Percentiles rank a stretch among this genome's conserved stretches.
Conservation (phyloP, 1,140 invertebrate genomes). For the Drosophila rufa region DNA sequence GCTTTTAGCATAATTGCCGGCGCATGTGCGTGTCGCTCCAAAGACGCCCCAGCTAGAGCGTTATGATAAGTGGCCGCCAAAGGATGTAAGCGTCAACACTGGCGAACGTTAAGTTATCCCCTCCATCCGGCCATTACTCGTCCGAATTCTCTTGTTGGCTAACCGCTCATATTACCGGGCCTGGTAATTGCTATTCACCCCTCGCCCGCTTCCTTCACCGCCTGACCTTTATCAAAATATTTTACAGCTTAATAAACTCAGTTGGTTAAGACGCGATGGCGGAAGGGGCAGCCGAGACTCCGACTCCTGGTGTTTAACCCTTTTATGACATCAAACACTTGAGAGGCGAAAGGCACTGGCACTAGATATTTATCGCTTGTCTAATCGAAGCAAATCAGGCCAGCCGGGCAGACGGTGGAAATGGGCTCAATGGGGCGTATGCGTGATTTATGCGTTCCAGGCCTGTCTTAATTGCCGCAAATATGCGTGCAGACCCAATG, state of each 20-base stretch:
- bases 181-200: constrained; percentile 57
- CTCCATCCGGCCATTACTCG: constrained; percentile 54
- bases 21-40: constrained; percentile 67
- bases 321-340: constrained; percentile 55
- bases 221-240: constrained; percentile 62
- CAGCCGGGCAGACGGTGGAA: constrained; percentile 16
- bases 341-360: constrained; percentile 23
- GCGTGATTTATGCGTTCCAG: constrained; percentile 62
- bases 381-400: constrained; percentile 72
- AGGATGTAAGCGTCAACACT: constrained; percentile 75
- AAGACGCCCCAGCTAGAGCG: constrained; percentile 37
- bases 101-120: constrained; percentile 64
- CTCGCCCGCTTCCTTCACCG: background rate
- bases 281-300: background rate
- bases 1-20: constrained; percentile 80
- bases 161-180: constrained; percentile 61
- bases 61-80: constrained; percentile 73
- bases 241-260: constrained; percentile 65
- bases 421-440: constrained; percentile 64
- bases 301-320: constrained; percentile 48
- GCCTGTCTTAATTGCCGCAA: constrained; percentile 64
- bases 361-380: constrained; percentile 65
- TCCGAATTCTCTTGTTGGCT: constrained; percentile 39
- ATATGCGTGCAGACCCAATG: constrained; percentile 48
- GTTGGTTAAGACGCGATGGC: constrained; percentile 8